Base-by-base conservation (phyloP, 2,797 vertebrate genomes). In the Danio tinwini region DNA sequence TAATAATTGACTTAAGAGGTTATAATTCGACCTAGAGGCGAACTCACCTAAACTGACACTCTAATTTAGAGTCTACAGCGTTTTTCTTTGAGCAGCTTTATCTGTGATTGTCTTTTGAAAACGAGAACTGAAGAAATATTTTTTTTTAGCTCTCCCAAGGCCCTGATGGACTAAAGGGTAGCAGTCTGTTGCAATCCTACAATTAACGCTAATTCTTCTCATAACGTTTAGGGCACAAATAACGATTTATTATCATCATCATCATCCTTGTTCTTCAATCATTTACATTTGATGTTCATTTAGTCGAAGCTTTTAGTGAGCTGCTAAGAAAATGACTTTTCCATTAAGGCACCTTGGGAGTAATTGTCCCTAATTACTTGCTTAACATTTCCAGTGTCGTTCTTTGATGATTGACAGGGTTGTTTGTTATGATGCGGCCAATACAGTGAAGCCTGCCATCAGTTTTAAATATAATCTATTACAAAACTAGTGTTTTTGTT, bases 181-280 rank as follows among this genome's bases (percentile, higher is more conserved):
- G 61, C 16, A 29, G 50, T 44, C 19, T 10, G 0, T 29, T 10
- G 14, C 7, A 47, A 17, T 45, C 13, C n/a, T 52, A 52, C 37
- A 49, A 50, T 70, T 62, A 61, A 61, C 17, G 45, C 21, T 11
- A 40, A 75, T 29, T 56, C 9, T 55, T 65, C 10, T 68, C 53
- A 39, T 70, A 62, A 61, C 37, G 78, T 62, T 69, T 78, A 50
- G 9, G 21, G n/a, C 12, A 44, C 17, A 78, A 78, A 62, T 16
- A 71, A 19, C 52, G 37, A 56, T 69, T 47, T 78, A 29, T 29
- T 29, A 37, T 56, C 10, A 7, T 14, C 21, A 7, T 14, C 21
- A 37, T 67, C 37, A 61, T 61, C 10, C 12, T 6, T 53, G 37
- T 53, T 21, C 21, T 61, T 52, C 47, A 63, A 42, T 62, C 47